Evolutionary conservation across 2,797 vertebrate genomes (phyloP).

Genomic region (Betta splendens): DNA sequence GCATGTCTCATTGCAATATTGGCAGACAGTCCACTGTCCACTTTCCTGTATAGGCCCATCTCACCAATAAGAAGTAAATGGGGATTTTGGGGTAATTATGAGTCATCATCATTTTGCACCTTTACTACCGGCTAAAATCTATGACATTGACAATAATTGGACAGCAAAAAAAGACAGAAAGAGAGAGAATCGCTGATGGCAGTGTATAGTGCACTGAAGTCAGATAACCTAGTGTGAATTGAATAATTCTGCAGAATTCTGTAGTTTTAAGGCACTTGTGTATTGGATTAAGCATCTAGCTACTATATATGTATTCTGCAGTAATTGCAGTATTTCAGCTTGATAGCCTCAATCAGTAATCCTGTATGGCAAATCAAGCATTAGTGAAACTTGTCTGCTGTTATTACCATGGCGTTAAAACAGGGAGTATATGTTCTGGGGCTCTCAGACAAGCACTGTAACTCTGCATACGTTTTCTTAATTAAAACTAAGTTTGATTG

Average conservation of each 20-base stretch:
- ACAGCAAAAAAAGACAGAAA: background rate
- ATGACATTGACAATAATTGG: background rate
- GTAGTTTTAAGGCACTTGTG: conserved; percentile 45
- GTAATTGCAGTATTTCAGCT: too few species aligned
- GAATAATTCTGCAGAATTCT: conserved; percentile 6
- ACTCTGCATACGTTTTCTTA: conserved; percentile 21
- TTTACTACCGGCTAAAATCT: background rate
- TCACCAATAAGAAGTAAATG: background rate
- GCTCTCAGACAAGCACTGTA: background rate
- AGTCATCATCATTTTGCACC: background rate
- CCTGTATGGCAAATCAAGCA: background rate
- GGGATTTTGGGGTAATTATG: background rate
- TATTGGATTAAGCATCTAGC: conserved; percentile 11
- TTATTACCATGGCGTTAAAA: background rate
- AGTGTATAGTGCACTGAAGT: background rate
- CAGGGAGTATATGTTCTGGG: background rate
- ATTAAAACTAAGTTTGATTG: conserved; percentile 12
- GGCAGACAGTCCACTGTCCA: background rate
- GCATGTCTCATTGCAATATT: background rate
- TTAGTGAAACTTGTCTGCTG: background rate
- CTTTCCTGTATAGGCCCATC: background rate
- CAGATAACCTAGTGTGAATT: background rate
- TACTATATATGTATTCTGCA: background rate
- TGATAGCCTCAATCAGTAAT: background rate
- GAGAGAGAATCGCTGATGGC: background rate